Conservation (phyloP, 2,797 vertebrate species). For the Mus caroli region DNA sequence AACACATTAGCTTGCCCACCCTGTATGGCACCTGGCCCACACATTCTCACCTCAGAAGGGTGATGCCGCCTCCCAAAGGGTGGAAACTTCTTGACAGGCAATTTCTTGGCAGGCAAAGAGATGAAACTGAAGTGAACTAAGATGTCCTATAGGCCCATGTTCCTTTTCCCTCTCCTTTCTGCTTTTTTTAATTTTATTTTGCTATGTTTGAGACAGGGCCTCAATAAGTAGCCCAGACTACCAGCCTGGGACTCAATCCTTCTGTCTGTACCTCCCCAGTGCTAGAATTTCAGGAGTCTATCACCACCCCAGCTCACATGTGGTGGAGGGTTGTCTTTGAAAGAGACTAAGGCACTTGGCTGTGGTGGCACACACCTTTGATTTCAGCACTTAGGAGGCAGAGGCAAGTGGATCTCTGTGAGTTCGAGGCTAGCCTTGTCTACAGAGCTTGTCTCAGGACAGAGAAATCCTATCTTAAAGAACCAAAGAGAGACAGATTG, state of each 20-base stretch:
- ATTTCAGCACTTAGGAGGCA: background rate
- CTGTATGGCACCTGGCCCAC: too few relatives aligned
- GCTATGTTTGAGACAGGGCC: background rate
- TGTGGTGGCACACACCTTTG: background rate
- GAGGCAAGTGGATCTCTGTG: background rate
- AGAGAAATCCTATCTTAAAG: background rate
- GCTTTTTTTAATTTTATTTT: background rate
- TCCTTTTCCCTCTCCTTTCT: background rate
- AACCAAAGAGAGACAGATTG: background rate
- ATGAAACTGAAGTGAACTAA: background rate
- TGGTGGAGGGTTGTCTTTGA: background rate
- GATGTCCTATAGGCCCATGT: background rate
- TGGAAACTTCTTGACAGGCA: background rate
- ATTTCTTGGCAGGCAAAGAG: background rate
- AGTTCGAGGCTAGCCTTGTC: background rate
- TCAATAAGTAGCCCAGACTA: background rate
- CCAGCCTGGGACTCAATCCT: background rate
- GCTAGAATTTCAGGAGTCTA: background rate
- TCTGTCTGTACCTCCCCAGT: background rate
- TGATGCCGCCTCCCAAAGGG: background rate
- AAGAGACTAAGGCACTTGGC: background rate
- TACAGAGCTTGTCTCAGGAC: background rate
- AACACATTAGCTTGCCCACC: rapidly evolving
- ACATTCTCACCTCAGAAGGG: background rate
- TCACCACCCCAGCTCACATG: background rate